Percentiles rank a stretch among this genome's conserved stretches.
Evolutionary conservation across 2,797 vertebrate species (phyloP).

Genomic region (Peromyscus attwateri): DNA sequence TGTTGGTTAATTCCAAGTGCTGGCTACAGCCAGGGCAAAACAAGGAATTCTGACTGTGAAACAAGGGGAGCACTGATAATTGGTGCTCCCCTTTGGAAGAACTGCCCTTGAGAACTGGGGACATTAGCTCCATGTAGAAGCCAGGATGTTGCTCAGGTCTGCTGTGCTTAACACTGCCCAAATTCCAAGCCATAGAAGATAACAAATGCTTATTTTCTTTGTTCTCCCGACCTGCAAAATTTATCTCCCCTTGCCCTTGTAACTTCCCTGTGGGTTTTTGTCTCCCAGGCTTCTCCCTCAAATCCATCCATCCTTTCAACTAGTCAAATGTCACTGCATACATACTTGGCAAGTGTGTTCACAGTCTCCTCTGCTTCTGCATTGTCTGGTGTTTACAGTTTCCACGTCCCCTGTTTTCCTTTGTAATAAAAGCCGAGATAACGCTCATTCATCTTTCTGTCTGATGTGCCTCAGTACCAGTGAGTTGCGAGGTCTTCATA

Average conservation of each 20-base stretch:
- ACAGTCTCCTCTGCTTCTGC: neutral
- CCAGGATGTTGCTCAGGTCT: neutral
- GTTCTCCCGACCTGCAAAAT: neutral
- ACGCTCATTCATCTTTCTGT: slow-evolving; percentile 9
- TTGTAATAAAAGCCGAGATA: neutral
- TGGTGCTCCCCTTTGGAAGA: neutral
- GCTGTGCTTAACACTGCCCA: neutral
- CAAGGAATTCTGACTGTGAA: neutral
- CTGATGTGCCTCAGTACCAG: neutral
- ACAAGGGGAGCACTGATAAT: neutral
- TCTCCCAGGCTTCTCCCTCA: neutral
- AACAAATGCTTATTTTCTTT: neutral
- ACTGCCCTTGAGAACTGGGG: neutral
- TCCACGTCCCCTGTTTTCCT: neutral
- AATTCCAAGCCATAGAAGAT: neutral
- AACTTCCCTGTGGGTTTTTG: neutral
- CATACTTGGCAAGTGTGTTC: neutral
- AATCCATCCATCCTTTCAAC: neutral
- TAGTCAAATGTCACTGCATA: neutral
- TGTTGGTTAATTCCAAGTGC: slow-evolving; percentile 53
- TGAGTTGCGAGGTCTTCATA: neutral
- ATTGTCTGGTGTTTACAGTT: neutral
- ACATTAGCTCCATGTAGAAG: neutral
- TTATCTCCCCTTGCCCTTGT: neutral
- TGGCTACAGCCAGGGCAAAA: neutral